These are phyloP conservation scores for Cerceris ruficornis DNA, from an alignment of 2,888 invertebrate species.

Conservation along the genomic window DNA sequence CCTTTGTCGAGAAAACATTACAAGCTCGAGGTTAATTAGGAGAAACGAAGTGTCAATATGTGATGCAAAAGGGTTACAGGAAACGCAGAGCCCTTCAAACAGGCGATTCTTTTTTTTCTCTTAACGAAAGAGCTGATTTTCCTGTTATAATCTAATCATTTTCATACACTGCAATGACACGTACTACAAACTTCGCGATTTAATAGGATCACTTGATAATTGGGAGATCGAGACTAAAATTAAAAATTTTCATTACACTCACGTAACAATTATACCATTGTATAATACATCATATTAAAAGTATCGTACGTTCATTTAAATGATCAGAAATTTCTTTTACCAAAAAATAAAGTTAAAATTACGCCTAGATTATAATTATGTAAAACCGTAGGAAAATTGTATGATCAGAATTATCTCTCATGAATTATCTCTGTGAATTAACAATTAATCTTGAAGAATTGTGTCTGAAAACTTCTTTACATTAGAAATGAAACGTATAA, in stretches of 20 bases:
- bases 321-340: too few relatives aligned
- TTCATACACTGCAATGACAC: conserved; percentile 54
- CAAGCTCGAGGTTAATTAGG: conserved; percentile 50
- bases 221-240: conserved; percentile 19
- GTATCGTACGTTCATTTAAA: too few relatives aligned
- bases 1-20: conserved; percentile 28
- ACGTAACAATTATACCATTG: neutral
- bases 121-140: conserved; percentile 20
- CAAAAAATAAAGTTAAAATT: too few relatives aligned
- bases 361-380: too few relatives aligned
- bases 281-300: neutral
- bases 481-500: too few relatives aligned
- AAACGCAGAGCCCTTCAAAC: conserved; percentile 24
- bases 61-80: neutral
- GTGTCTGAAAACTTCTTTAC: too few relatives aligned
- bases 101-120: conserved; percentile 39
- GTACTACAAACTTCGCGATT: conserved; percentile 49
- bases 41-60: conserved; percentile 44
- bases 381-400: too few relatives aligned
- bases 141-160: conserved; percentile 34
- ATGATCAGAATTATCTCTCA: too few relatives aligned
- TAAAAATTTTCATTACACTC: neutral
- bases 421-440: too few relatives aligned
- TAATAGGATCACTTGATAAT: conserved; percentile 55
- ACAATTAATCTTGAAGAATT: too few relatives aligned